Conservation (phyloP, 2,888 invertebrate species). For the Leucophora obtusa region DNA sequence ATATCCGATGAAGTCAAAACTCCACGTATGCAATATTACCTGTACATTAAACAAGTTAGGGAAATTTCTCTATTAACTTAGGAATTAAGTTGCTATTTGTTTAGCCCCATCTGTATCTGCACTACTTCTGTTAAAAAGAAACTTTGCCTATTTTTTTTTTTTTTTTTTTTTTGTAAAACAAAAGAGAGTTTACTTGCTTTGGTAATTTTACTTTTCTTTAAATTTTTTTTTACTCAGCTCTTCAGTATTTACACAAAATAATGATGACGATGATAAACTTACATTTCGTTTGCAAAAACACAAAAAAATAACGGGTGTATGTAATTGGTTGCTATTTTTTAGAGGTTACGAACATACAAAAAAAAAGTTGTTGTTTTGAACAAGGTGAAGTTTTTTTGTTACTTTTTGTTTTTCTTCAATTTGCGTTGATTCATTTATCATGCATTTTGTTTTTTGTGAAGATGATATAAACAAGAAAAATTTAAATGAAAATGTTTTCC, state of each 20-base stretch:
- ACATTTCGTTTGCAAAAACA: not conserved
- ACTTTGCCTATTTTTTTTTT: not conserved
- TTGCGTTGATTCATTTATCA: constrained; percentile 41
- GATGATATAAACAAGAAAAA: constrained; percentile 3
- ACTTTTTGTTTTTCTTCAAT: not conserved
- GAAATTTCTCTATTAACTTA: too few species aligned
- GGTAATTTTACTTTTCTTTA: constrained; percentile 17
- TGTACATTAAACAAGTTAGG: too few species aligned
- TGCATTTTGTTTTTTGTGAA: constrained; percentile 20
- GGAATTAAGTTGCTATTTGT: not conserved
- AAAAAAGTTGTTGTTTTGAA: not conserved
- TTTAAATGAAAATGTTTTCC: constrained; percentile 15
- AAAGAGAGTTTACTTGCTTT: constrained; percentile 3
- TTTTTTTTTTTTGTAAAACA: constrained; percentile 3
- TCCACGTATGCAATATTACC: too few species aligned
- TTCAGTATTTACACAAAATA: constrained; percentile 13
- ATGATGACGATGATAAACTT: constrained; percentile 27
- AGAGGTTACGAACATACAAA: constrained; percentile 1
- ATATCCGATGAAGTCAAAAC: too few species aligned
- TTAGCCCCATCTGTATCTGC: constrained; percentile 1
- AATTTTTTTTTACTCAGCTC: constrained; percentile 7
- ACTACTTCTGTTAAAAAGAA: not conserved
- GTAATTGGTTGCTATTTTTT: constrained; percentile 22
- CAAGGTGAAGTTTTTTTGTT: constrained; percentile 25
- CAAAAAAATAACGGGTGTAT: constrained; percentile 13